Evolutionary conservation across 2,113 vertebrate genomes (phyloP).

Genomic region (Rallus limicola): DNA sequence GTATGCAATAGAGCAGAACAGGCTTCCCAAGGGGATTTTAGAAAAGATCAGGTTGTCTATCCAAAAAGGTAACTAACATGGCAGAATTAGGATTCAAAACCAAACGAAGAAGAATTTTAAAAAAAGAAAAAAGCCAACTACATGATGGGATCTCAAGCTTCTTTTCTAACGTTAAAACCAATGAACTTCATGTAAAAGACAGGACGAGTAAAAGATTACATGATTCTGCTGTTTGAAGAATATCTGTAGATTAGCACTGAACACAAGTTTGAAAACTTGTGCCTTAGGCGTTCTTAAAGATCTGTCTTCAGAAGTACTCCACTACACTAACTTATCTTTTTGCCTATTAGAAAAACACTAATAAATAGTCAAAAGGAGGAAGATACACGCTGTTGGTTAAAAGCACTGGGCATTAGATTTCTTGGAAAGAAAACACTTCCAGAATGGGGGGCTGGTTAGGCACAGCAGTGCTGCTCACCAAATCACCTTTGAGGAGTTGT

Average conservation of each 20-base stretch:
- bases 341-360: not conserved
- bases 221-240: not conserved
- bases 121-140: not conserved
- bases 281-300: not conserved
- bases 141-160: not conserved
- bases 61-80: not conserved
- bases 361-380: not conserved
- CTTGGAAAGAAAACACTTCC: not conserved
- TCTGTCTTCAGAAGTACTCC: not conserved
- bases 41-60: not conserved
- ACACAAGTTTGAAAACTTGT: not conserved
- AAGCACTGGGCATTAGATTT: not conserved
- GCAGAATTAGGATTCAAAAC: not conserved
- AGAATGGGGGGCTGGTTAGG: not conserved
- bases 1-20: not conserved
- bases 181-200: not conserved
- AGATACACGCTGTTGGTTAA: not conserved
- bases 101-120: not conserved
- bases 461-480: not conserved
- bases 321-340: not conserved
- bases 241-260: not conserved
- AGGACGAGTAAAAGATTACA: fast-evolving
- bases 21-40: not conserved
- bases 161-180: not conserved
- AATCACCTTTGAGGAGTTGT: not conserved